Evolutionary conservation across 1,140 invertebrate genomes (phyloP).

Genomic region (Drosophila melanogaster): DNA sequence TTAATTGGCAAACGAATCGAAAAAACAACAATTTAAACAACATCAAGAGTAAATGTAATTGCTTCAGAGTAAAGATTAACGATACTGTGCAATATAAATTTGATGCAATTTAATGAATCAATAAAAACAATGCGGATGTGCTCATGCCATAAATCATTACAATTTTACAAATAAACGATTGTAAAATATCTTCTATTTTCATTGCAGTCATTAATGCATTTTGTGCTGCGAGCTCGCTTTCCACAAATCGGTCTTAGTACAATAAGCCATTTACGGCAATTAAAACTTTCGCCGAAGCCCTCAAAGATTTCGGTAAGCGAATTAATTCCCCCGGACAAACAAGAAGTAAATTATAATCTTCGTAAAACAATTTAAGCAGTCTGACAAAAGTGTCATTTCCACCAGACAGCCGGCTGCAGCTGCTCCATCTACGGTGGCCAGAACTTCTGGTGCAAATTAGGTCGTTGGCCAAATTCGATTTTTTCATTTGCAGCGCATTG

Average conservation of each 20-base stretch:
- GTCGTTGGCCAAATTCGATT: constrained; percentile 72
- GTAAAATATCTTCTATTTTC: not conserved
- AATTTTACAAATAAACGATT: not conserved
- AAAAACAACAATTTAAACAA: not conserved
- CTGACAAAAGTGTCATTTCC: constrained; percentile 34
- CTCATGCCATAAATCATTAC: not conserved
- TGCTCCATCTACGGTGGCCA: constrained; percentile 9
- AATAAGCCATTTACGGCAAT: constrained; percentile 18
- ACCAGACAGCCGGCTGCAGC: constrained; percentile 18
- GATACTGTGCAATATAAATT: not conserved
- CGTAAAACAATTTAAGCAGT: constrained; percentile 46
- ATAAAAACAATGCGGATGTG: not conserved
- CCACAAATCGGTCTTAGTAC: constrained; percentile 4
- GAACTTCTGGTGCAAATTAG: constrained; percentile 46
- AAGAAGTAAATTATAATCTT: constrained; percentile 46
- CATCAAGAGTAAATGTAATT: constrained; percentile 18
- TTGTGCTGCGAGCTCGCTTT: not conserved
- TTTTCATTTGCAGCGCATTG: constrained; percentile 41
- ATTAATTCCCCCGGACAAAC: constrained; percentile 25
- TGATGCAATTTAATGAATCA: constrained; percentile 5
- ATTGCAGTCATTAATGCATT: not conserved
- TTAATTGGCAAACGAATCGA: not conserved
- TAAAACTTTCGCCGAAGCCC: constrained; percentile 19
- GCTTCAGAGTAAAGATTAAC: constrained; percentile 8
- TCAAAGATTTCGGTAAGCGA: constrained; percentile 5